phyloP scores from a whole-genome alignment of 1,140 invertebrate genomes.

The Sweltsa coloradensis region DNA sequence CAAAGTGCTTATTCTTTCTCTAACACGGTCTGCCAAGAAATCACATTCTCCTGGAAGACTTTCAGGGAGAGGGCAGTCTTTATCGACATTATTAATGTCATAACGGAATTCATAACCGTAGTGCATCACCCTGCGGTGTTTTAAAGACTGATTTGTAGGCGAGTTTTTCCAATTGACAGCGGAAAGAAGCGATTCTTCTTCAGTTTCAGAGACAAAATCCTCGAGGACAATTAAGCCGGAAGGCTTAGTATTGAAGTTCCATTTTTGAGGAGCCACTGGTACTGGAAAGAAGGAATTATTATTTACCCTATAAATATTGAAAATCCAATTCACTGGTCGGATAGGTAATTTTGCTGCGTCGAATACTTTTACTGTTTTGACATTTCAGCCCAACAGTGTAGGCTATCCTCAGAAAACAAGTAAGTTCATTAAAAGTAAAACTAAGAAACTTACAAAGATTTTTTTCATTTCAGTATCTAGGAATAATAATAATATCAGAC shows the following conservation, averaged over 20 bases:
- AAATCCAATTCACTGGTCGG: no score
- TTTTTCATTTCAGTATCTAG: no score
- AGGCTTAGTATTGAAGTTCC: conserved; percentile 32
- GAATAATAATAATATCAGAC: no score
- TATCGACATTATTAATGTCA: conserved; percentile 76
- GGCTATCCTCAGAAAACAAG: no score
- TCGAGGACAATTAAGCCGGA: conserved; percentile 56
- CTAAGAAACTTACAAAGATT: no score
- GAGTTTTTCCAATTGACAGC: conserved; percentile 42
- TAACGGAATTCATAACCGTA: conserved; percentile 93
- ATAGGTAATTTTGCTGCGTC: no score
- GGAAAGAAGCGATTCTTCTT: conserved; percentile 53
- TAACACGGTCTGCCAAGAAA: conserved; percentile 48
- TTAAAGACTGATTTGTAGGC: conserved; percentile 36
- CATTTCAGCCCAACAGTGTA: no score
- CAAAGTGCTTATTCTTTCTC: conserved; percentile 32
- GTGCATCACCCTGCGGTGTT: conserved; percentile 81
- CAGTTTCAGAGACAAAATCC: conserved; percentile 58
- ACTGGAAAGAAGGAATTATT: conserved; percentile 28
- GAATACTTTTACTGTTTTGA: no score
- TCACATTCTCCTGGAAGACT: conserved; percentile 58
- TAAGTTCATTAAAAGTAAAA: no score
- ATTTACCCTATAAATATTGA: no score
- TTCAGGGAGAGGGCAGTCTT: conserved; percentile 46
- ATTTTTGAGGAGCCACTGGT: conserved; percentile 24